Evolutionary conservation across 2,888 invertebrate species (phyloP).

Genomic region (Strigamia maritima): DNA sequence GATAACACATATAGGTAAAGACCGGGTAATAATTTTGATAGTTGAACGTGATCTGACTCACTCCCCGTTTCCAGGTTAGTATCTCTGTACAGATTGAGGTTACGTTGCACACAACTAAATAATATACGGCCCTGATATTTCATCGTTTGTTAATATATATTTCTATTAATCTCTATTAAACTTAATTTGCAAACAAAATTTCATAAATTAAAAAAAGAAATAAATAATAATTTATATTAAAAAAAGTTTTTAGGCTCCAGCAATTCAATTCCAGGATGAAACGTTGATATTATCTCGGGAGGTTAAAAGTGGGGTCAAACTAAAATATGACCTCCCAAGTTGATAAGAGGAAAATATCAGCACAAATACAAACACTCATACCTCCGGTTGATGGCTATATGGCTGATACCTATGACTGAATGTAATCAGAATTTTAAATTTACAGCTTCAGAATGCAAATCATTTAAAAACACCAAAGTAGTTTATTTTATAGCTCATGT

Average conservation of each 20-base stretch:
- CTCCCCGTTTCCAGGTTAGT: constrained; percentile 26
- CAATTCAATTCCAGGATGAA: neutral
- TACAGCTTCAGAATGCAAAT: neutral
- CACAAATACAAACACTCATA: neutral
- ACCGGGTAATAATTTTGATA: constrained; percentile 31
- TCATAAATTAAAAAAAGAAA: neutral
- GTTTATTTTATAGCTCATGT: constrained; percentile 1
- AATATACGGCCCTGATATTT: neutral
- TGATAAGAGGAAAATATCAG: neutral
- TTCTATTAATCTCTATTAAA: neutral
- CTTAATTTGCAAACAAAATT: neutral
- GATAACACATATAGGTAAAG: constrained; percentile 28
- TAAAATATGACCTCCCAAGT: constrained; percentile 10
- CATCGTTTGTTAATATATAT: neutral
- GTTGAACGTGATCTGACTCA: constrained; percentile 32
- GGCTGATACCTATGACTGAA: neutral
- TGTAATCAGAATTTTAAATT: neutral
- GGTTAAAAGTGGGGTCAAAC: neutral
- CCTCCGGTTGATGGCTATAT: neutral
- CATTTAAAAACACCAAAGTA: neutral
- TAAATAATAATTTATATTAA: neutral
- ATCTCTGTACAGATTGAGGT: constrained; percentile 18
- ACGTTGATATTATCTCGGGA: neutral
- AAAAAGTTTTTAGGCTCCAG: neutral
- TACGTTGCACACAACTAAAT: neutral